Evolutionary conservation across 2,797 vertebrate species (phyloP).

Genomic region (Pangasius mekongensis): DNA sequence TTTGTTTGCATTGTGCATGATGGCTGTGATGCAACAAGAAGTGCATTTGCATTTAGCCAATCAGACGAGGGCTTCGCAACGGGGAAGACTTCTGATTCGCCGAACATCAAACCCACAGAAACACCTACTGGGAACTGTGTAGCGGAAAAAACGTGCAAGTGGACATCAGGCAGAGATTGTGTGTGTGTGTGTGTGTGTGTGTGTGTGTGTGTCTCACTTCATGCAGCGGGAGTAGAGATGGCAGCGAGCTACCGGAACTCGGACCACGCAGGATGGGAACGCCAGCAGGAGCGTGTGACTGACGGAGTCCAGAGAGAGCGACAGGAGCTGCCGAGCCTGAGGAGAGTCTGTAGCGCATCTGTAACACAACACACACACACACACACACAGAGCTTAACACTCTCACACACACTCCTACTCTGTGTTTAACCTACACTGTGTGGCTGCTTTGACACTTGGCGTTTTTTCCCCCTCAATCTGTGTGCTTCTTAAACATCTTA

Average conservation of each 20-base stretch:
- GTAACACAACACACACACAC: conserved; percentile 47
- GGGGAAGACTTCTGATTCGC: not conserved
- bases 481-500: no score
- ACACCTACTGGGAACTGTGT: not conserved
- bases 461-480: no score
- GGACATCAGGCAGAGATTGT: not conserved
- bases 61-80: not conserved
- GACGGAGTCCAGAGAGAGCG: conserved; percentile 84
- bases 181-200: conserved; percentile 22
- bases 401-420: conserved; percentile 35
- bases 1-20: not conserved
- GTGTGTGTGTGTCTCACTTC: conserved; percentile 82
- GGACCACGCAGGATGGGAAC: conserved; percentile 89
- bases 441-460: no score
- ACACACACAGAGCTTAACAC: conserved; percentile 21
- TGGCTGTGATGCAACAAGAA: not conserved
- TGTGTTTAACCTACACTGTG: no score
- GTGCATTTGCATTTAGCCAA: not conserved
- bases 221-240: conserved; percentile 92
- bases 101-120: not conserved
- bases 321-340: conserved; percentile 82
- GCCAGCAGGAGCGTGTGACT: conserved; percentile 86
- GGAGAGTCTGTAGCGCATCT: conserved; percentile 83
- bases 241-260: conserved; percentile 89
- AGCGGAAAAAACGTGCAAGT: not conserved